phyloP scores from a whole-genome alignment of 2,797 vertebrate genomes.

The Zenarchopterus dispar region DNA sequence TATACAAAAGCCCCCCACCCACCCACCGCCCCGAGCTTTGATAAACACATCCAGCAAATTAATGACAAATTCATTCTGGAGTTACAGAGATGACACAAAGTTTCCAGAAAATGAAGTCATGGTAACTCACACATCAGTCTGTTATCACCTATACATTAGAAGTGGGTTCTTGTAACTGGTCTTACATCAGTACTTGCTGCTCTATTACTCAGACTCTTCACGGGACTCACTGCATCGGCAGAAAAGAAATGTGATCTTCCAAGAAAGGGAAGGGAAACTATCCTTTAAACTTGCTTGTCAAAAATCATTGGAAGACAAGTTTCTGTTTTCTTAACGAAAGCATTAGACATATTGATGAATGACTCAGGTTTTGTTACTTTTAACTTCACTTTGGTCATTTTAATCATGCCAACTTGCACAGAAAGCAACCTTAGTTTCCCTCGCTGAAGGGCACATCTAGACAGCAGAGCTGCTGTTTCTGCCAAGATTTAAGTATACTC shows the following conservation, averaged over 20 bases:
- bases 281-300: slow-evolving; percentile 6
- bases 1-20: slow-evolving; percentile 2
- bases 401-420: slow-evolving; percentile 50
- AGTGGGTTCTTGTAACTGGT: slow-evolving; percentile 44
- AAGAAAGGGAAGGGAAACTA: background rate
- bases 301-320: background rate
- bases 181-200: slow-evolving; percentile 41
- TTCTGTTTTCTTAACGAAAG: background rate
- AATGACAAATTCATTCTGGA: slow-evolving; percentile 54
- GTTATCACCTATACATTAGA: slow-evolving; percentile 52
- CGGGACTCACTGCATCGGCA: slow-evolving; percentile 12
- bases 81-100: slow-evolving; percentile 16
- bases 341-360: slow-evolving; percentile 56
- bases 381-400: slow-evolving; percentile 56
- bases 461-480: slow-evolving; percentile 37
- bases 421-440: slow-evolving; percentile 29
- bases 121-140: slow-evolving; percentile 47
- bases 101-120: slow-evolving; percentile 65
- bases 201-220: slow-evolving; percentile 21
- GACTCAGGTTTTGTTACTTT: slow-evolving; percentile 68
- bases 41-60: slow-evolving; percentile 55
- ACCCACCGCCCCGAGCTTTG: slow-evolving; percentile 21
- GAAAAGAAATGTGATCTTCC: slow-evolving; percentile 7
- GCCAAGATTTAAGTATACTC: slow-evolving; percentile 51
- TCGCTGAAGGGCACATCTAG: slow-evolving; percentile 59